These are phyloP conservation scores for Marronus borbonicus DNA, from an alignment of 2,888 invertebrate species.

Conservation along the genomic window DNA sequence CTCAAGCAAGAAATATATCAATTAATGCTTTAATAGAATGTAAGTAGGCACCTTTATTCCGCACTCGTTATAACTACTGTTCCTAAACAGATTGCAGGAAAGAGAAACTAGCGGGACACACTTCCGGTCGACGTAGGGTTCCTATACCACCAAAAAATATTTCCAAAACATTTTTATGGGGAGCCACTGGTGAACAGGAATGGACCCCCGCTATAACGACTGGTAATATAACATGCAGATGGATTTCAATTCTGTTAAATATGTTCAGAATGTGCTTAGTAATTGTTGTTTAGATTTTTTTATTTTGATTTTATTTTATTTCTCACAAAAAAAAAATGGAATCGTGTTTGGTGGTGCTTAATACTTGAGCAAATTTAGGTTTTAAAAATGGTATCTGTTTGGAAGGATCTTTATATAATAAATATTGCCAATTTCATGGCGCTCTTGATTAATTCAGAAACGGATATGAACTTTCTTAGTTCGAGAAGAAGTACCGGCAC, in stretches of 20 bases:
- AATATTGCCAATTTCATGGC: no score
- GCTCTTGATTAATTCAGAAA: no score
- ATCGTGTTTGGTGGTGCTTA: not conserved
- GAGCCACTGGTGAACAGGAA: conserved; percentile 96
- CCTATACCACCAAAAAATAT: conserved; percentile 63
- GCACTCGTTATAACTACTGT: not conserved
- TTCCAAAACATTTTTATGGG: conserved; percentile 83
- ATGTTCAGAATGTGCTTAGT: conserved; percentile 50
- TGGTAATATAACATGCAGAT: conserved; percentile 73
- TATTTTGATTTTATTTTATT: conserved; percentile 28
- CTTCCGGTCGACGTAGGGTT: conserved; percentile 58
- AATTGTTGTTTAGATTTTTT: conserved; percentile 49
- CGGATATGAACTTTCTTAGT: no score
- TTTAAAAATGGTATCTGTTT: not conserved
- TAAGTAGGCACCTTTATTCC: conserved; percentile 64
- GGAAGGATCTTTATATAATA: no score
- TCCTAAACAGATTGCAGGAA: conserved; percentile 67
- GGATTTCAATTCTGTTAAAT: conserved; percentile 1
- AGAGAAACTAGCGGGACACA: conserved; percentile 66
- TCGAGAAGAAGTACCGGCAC: no score
- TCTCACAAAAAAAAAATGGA: not conserved
- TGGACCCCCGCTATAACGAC: conserved; percentile 97
- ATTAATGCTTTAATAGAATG: conserved; percentile 73
- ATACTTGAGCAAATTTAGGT: conserved; percentile 9
- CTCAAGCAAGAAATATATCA: conserved; percentile 56